Conservation (phyloP, 2,797 vertebrate species). For the Schizothorax lantsangensis region DNA sequence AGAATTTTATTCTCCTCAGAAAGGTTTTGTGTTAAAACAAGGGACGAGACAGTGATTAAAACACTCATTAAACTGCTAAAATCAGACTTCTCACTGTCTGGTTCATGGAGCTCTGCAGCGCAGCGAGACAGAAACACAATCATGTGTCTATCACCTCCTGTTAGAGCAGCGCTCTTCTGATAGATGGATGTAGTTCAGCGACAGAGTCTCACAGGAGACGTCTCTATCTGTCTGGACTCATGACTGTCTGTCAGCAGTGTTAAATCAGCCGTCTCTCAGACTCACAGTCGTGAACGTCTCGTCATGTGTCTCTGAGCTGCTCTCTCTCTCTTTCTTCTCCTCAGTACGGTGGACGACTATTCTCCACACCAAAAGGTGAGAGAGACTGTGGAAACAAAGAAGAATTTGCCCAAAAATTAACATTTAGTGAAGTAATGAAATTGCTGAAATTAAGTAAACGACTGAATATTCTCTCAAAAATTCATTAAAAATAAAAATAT, state of each 20-base stretch:
- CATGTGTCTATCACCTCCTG: background rate
- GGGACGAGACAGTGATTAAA: background rate
- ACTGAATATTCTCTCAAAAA: background rate
- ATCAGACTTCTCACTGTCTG: background rate
- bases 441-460: background rate
- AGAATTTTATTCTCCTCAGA: background rate
- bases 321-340: slow-evolving; percentile 59
- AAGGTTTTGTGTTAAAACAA: background rate
- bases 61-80: background rate
- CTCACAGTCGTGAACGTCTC: background rate
- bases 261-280: background rate
- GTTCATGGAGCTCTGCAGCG: background rate
- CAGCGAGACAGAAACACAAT: background rate
- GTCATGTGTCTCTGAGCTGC: background rate
- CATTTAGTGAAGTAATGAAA: background rate
- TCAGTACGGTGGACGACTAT: slow-evolving; percentile 95
- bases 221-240: slow-evolving; percentile 6
- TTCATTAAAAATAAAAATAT: no score
- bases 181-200: background rate
- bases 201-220: slow-evolving; percentile 1
- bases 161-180: background rate
- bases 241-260: background rate
- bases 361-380: slow-evolving; percentile 93
- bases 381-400: background rate
- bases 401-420: background rate